Base-by-base conservation (phyloP, 2,888 invertebrate species). In the Tenthredo mesomela region DNA sequence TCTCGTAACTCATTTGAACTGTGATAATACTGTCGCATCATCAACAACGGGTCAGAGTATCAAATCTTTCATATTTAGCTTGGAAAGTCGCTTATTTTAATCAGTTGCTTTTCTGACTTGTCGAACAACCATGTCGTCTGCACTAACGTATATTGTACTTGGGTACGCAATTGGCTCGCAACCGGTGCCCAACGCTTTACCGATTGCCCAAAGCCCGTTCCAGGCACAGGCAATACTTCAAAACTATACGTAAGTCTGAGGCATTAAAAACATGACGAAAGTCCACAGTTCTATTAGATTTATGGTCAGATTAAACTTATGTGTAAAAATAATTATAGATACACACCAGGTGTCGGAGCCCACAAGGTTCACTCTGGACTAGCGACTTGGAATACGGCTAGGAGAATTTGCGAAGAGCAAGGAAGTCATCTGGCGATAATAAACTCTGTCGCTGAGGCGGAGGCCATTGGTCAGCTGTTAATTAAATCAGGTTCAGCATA, bases 311-410 rank as follows among this genome's bases (percentile, higher is more conserved):
- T 47, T 15, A 2, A 47, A 47, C 47, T 3, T 0, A 0, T 12
- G 3, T 12, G 2, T 47, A 3, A 15, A 12, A 15, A 47, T 47
- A 15, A 47, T 47, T 47, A 12, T 18, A 78, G 78, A 54, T 58
- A 37, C 21, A 78, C 78, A 3, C 58, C 78, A 29, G 78, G 78
- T 21, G 37, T 78, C n/a, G 78, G 58, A 5, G 78, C 78, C 4
- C 37, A 78, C 37, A 78, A n/a, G 37, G 37, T 78, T 54, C 78
- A 29, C 7, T 29, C 58, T 37, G 37, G 25, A 37, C 0, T 33
- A 9, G 33, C 78, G 12, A 58, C 29, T 37, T 78, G 78, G 78
- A 78, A 58, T 3, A 9, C 29, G 33, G 78, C 78, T 10, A 47
- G 58, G 18, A 37, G n/a, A 5, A 58, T 10, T n/a, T 78, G 78